These are phyloP conservation scores for Indicator maculatus DNA, from an alignment of 2,113 vertebrate genomes.

Conservation along the genomic window DNA sequence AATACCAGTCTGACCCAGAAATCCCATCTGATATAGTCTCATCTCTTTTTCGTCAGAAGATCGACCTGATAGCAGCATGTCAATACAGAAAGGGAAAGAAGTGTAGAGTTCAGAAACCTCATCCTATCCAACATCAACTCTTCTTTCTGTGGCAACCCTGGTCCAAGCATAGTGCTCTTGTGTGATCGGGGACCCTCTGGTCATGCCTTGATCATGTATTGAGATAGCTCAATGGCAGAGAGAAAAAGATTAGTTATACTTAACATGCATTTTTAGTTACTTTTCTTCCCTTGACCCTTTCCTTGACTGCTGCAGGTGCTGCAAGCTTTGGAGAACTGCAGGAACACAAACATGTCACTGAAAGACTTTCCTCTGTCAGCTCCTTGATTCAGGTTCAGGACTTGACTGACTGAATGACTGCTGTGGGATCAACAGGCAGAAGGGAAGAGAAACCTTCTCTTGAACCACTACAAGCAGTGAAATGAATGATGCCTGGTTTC, in stretches of 20 bases:
- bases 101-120: not conserved
- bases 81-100: conserved; percentile 7
- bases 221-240: not conserved
- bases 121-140: not conserved
- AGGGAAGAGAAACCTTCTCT: not conserved
- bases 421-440: not conserved
- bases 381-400: not conserved
- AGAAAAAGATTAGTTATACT: not conserved
- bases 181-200: not conserved
- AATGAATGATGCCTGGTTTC: not conserved
- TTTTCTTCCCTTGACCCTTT: not conserved
- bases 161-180: not conserved
- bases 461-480: not conserved
- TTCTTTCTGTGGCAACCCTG: not conserved
- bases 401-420: not conserved
- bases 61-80: not conserved
- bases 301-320: not conserved
- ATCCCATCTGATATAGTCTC: not conserved
- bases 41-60: conserved; percentile 16
- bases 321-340: not conserved
- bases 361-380: not conserved
- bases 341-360: not conserved
- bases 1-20: conserved; percentile 1
- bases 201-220: not conserved
- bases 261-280: not conserved